Evolutionary conservation across 2,113 vertebrate genomes (phyloP).

Genomic region (Vombatus ursinus): DNA sequence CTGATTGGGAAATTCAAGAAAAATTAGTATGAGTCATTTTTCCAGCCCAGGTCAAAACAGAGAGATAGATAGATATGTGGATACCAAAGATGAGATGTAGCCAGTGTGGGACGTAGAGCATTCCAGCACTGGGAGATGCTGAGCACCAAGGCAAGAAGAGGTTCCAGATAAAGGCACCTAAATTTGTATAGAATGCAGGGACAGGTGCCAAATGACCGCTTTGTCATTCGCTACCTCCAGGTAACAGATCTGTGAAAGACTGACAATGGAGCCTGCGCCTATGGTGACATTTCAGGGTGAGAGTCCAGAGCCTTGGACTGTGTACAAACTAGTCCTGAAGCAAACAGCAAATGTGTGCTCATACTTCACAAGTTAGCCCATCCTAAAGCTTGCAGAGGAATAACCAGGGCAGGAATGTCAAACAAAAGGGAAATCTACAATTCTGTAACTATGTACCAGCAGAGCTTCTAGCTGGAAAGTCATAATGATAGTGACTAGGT

Average conservation of each 20-base stretch:
- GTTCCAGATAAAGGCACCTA: background rate
- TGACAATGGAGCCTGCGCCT: too few relatives aligned
- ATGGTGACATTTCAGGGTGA: background rate
- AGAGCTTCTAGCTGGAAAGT: background rate
- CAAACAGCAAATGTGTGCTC: background rate
- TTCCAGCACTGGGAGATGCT: background rate
- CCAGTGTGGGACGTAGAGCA: background rate
- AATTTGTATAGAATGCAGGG: background rate
- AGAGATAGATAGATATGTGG: background rate
- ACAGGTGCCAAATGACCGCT: background rate
- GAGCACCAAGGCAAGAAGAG: background rate
- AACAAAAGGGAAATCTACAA: background rate
- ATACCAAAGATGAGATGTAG: background rate
- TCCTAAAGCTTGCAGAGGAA: background rate
- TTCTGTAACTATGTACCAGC: background rate
- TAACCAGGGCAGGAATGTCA: background rate
- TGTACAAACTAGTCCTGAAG: background rate
- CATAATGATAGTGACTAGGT: background rate
- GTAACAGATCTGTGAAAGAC: background rate
- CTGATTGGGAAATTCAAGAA: background rate
- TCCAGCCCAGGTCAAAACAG: background rate
- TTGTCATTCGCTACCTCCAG: background rate
- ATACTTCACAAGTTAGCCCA: background rate
- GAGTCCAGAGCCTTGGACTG: background rate
- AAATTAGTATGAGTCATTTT: background rate